Evolutionary conservation across 2,797 vertebrate species (phyloP), one percentile per base, ranked within the genome.

Genomic region (Meda fulgida): DNA sequence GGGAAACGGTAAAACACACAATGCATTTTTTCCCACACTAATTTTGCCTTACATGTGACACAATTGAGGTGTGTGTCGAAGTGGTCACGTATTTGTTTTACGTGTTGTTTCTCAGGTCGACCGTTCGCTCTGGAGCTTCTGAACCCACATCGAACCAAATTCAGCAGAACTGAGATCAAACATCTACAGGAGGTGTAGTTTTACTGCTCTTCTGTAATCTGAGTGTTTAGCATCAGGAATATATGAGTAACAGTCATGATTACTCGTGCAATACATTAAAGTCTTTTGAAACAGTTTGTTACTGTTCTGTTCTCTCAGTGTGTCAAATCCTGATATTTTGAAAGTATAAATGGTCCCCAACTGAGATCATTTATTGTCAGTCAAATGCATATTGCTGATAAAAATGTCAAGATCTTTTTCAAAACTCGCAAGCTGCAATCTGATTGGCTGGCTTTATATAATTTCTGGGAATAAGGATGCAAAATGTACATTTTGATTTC

Each of bases 91-190:
- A 16, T 48, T 9, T 19, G 34, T 29, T 11, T 2, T n/a, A 69
- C 1, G 9, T 5, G 9, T 1, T 11, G 26, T 46, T 18, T 43
- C 26, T 48, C 94, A 99, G 98, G 98, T 92, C 96, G 98, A 82
- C 98, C 98, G 7, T 99, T 99, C 87, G 97, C 97, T 0, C 92
- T 99, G 88, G 98, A 99, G 94, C 93, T 99, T 89, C 93, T 98
- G 92, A 98, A 99, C 91, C 98, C 98, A 89, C 98, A 93, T 90
- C 94, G 93, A 91, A 89, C 95, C 79, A 93, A 38, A 80, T 90
- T 98, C 79, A 95, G 84, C 89, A 88, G 88, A 4, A 91, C 87
- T 60, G 95, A 98, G 89, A 96, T 99, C 90, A 97, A 93, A 87
- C 93, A 94, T 86, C 94, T 99, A n/a, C 98, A 99, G 93, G 95